Conservation (phyloP, 2,888 invertebrate genomes). For the Cephus runcator region DNA sequence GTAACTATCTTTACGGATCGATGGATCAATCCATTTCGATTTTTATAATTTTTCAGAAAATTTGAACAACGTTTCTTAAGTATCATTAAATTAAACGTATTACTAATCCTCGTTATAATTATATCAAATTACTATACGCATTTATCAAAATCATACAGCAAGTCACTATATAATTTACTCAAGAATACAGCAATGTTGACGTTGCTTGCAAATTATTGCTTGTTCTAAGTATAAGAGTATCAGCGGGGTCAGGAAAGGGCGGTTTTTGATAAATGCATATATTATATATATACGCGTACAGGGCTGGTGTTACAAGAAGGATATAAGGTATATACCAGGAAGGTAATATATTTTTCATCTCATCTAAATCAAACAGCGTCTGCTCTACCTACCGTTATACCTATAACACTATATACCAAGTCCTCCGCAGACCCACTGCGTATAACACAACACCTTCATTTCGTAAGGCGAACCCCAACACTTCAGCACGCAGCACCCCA, state of each 20-base stretch:
- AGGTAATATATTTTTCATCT: constrained; percentile 37
- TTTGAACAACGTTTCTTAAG: no score
- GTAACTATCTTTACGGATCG: background rate
- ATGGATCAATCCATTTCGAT: no score
- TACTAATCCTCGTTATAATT: background rate
- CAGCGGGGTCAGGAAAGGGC: background rate
- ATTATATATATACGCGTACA: constrained; percentile 3
- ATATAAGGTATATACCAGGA: background rate
- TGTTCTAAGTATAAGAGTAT: background rate
- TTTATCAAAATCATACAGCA: background rate
- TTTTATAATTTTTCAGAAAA: background rate
- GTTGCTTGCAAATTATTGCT: background rate
- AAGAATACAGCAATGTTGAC: background rate
- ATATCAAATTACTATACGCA: background rate
- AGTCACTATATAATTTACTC: background rate
- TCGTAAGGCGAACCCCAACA: background rate
- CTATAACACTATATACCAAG: background rate
- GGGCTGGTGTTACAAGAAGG: background rate
- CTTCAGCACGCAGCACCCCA: background rate
- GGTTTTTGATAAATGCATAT: background rate
- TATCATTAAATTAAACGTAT: background rate
- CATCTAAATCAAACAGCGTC: constrained; percentile 31
- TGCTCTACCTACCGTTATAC: background rate
- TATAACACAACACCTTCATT: background rate
- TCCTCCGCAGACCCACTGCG: background rate